Evolutionary conservation across 2,888 invertebrate species (phyloP), one percentile per base, ranked within the genome.

Genomic region (Drosophila sordidapex): DNA sequence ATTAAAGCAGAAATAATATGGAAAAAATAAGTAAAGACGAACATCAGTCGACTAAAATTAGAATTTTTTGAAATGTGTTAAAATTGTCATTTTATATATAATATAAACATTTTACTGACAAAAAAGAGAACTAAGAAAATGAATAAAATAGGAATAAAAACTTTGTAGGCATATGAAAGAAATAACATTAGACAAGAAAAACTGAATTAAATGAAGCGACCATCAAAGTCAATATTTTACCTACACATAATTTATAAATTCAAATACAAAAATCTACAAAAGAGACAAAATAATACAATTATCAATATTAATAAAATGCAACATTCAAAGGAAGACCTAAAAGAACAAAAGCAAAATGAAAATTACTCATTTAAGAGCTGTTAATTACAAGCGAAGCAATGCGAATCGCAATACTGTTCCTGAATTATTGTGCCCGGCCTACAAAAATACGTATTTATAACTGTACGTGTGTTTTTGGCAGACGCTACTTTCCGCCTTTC

Each of bases 381-480:
- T n/a, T n/a, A 31, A 52, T n/a, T n/a, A n/a, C 11, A 29, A 29
- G 11, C 6, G 4, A 29, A 6, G n/a, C 10, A 18, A n/a, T 1
- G 27, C 27, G 51, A 29, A 11, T n/a, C 51, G n/a, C 4, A 49
- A 10, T 49, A 7, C 8, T 10, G 8, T 49, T 18, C 25, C 27
- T 18, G 11, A 36, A 6, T n/a, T 56, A 27, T 27, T 38, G 18
- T 38, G n/a, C 6, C n/a, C 27, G 11, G 13, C 13, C n/a, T n/a
- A n/a, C 10, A 33, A 57, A 43, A 43, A 38, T n/a, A 4, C 38
- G 40, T 18, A 27, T 35, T 46, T 48, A 21, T 31, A 25, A 25
- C 11, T 21, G 56, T 57, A 35, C 56, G 38, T 65, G 49, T 31
- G 10, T 33, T 67, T 38, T n/a, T 46, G 25, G 11, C 61, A 60